phyloP scores from a whole-genome alignment of 1,140 invertebrate species.

The Drosophila pseudoananassae region DNA sequence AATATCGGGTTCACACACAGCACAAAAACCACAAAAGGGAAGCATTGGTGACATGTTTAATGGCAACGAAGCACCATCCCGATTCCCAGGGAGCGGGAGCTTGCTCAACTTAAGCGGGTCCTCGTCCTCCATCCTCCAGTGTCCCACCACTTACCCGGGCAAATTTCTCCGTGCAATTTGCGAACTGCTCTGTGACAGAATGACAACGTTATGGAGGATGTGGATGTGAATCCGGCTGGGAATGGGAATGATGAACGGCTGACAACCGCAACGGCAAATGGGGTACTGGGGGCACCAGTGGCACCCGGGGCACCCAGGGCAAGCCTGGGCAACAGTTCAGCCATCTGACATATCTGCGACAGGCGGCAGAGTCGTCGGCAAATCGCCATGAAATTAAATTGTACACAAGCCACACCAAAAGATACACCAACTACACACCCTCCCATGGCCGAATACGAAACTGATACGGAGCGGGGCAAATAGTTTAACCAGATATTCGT shows the following conservation, averaged over 20 bases:
- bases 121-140: slow-evolving; percentile 19
- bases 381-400: slow-evolving; percentile 79
- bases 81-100: neutral
- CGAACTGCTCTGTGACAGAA: slow-evolving; percentile 43
- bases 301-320: neutral
- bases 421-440: slow-evolving; percentile 18
- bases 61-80: slow-evolving; percentile 58
- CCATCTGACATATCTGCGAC: slow-evolving; percentile 41
- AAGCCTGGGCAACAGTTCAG: slow-evolving; percentile 22
- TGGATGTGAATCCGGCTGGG: slow-evolving; percentile 37
- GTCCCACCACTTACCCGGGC: slow-evolving; percentile 32
- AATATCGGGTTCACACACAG: slow-evolving; percentile 50
- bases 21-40: slow-evolving; percentile 61
- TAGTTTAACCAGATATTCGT: slow-evolving; percentile 80
- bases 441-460: neutral
- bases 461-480: slow-evolving; percentile 48
- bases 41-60: slow-evolving; percentile 74
- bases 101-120: slow-evolving; percentile 47
- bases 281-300: neutral
- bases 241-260: slow-evolving; percentile 20
- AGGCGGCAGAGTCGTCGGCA: slow-evolving; percentile 52
- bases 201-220: slow-evolving; percentile 38
- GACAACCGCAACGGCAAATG: slow-evolving; percentile 4
- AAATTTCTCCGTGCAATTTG: slow-evolving; percentile 74
- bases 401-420: slow-evolving; percentile 53